Conservation (phyloP, 2,797 vertebrate species). For the Notamacropus eugenii region DNA sequence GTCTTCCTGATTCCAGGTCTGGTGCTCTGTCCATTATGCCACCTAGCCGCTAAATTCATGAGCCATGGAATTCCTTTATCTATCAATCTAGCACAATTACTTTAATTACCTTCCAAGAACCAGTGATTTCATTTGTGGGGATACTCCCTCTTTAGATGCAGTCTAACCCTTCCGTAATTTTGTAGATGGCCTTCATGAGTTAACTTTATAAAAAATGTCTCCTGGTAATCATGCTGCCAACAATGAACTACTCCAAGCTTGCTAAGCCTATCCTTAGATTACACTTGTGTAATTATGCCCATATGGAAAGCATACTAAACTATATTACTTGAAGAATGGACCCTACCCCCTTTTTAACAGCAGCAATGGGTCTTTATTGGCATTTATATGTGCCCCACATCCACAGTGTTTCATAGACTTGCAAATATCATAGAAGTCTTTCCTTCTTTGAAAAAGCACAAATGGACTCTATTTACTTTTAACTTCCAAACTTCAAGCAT, state of each 20-base stretch:
- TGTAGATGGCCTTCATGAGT: background rate
- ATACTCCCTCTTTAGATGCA: background rate
- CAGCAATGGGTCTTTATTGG: conserved; percentile 31
- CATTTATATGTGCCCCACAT: conserved; percentile 61
- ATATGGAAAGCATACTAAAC: background rate
- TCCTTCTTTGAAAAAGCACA: conserved; percentile 74
- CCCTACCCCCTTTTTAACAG: background rate
- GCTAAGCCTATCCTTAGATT: background rate
- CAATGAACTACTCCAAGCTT: background rate
- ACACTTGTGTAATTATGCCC: background rate
- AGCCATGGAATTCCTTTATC: background rate
- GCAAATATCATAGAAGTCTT: conserved; percentile 67
- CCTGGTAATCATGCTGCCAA: background rate
- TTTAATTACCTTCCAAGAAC: background rate
- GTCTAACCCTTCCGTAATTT: background rate
- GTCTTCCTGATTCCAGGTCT: background rate
- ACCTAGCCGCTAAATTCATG: background rate
- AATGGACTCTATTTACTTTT: conserved; percentile 69
- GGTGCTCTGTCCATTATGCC: background rate
- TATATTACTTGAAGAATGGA: background rate
- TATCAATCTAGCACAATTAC: background rate
- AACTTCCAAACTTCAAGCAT: conserved; percentile 63
- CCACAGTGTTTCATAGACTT: conserved; percentile 71
- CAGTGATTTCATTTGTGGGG: background rate
- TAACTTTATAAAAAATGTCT: background rate